Evolutionary conservation across 2,888 invertebrate genomes (phyloP).

Genomic region (Drosophila pseudotakahashii): DNA sequence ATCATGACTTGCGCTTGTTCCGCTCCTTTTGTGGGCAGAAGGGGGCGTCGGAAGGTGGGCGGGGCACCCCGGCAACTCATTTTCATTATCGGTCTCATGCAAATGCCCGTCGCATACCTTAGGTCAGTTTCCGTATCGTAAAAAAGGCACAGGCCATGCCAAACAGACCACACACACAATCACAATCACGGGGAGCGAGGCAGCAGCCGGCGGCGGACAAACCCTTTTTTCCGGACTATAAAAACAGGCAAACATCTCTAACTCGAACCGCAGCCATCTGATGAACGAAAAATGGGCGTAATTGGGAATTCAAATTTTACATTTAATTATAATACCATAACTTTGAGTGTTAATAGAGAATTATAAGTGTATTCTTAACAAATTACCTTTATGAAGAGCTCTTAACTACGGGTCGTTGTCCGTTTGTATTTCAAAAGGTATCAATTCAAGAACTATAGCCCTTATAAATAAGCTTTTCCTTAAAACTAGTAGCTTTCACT

Average conservation of each 20-base stretch:
- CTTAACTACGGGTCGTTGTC: background rate
- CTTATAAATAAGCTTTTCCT: too few relatives aligned
- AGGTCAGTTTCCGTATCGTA: conserved; percentile 70
- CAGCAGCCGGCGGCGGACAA: conserved; percentile 25
- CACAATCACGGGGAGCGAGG: conserved; percentile 4
- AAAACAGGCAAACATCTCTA: conserved; percentile 14
- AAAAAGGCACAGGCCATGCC: conserved; percentile 39
- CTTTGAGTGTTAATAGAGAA: background rate
- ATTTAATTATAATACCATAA: background rate
- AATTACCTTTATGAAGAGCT: background rate
- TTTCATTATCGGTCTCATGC: conserved; percentile 72
- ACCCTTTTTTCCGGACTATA: conserved; percentile 39
- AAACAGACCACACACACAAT: conserved; percentile 12
- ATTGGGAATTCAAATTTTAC: background rate
- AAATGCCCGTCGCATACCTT: conserved; percentile 72
- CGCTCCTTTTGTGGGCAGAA: background rate
- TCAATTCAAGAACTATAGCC: too few relatives aligned
- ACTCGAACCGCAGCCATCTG: conserved; percentile 1
- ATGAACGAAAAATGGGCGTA: background rate
- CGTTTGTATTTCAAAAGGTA: background rate
- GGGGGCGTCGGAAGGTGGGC: background rate
- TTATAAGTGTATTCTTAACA: background rate
- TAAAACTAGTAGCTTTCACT: too few relatives aligned
- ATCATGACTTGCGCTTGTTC: conserved; percentile 71
- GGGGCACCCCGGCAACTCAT: conserved; percentile 39